Conservation (phyloP, 2,113 vertebrate genomes). For the Podiceps cristatus region DNA sequence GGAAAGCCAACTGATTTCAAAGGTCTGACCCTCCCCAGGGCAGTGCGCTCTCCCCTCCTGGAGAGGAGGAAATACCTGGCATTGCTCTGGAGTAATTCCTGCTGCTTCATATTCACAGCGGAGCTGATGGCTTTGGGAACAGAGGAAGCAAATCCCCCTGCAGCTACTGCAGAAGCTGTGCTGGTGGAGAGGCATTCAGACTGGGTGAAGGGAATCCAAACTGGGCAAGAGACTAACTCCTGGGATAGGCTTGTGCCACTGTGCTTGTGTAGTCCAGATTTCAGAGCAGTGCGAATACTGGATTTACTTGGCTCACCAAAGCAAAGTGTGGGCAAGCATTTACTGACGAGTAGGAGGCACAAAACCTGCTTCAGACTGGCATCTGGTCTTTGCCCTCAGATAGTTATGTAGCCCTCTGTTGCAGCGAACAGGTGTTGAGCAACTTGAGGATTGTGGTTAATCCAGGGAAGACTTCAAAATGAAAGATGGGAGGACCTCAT, state of each 20-base stretch:
- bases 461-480: constrained; percentile 22
- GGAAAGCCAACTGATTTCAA: constrained; percentile 2
- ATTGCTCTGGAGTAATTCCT: constrained; percentile 20
- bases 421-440: not conserved
- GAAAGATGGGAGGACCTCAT: constrained; percentile 17
- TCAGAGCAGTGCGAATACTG: not conserved
- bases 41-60: not conserved
- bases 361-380: not conserved
- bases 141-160: not conserved
- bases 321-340: not conserved
- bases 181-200: not conserved
- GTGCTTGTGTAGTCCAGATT: not conserved
- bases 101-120: not conserved
- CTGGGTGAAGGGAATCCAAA: not conserved
- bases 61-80: not conserved
- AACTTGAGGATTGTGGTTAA: constrained; percentile 33
- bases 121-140: not conserved
- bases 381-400: not conserved
- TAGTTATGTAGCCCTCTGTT: not conserved
- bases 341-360: not conserved
- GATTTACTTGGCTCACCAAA: not conserved
- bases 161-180: not conserved
- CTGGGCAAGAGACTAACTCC: not conserved
- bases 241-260: not conserved
- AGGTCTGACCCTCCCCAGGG: constrained; percentile 2